Conservation (phyloP, 2,797 vertebrate genomes). For the Geotrypetes seraphini region DNA sequence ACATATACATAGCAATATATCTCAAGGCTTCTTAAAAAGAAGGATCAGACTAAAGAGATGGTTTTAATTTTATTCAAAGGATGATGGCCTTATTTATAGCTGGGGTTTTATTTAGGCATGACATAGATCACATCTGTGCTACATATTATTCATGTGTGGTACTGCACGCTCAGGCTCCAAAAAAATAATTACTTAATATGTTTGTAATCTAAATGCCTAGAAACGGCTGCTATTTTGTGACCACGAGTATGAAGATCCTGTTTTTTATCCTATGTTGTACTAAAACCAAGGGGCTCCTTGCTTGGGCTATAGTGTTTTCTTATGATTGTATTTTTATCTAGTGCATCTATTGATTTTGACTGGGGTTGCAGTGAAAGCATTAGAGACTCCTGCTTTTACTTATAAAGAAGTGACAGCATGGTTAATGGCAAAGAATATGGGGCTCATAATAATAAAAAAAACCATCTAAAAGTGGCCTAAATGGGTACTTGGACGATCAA, state of each 20-base stretch:
- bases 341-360: too few relatives aligned
- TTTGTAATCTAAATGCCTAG: constrained; percentile 17
- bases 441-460: too few relatives aligned
- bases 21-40: too few relatives aligned
- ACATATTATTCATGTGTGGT: constrained; percentile 29
- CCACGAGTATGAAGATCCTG: not conserved
- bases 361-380: too few relatives aligned
- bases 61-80: constrained; percentile 6
- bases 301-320: too few relatives aligned
- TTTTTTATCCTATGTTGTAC: constrained; percentile 2
- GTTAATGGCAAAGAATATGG: too few relatives aligned
- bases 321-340: too few relatives aligned
- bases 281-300: not conserved
- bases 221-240: constrained; percentile 2
- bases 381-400: too few relatives aligned
- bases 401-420: too few relatives aligned
- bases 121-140: constrained; percentile 23
- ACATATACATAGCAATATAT: not conserved
- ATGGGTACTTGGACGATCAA: too few relatives aligned
- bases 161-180: constrained; percentile 10
- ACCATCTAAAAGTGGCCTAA: too few relatives aligned
- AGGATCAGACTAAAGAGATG: not conserved
- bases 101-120: constrained; percentile 13
- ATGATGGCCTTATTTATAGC: constrained; percentile 16
- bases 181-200: constrained; percentile 28